Evolutionary conservation across 2,797 vertebrate species (phyloP), one percentile per base, ranked within the genome.

Genomic region (Leptodactylus fallax): DNA sequence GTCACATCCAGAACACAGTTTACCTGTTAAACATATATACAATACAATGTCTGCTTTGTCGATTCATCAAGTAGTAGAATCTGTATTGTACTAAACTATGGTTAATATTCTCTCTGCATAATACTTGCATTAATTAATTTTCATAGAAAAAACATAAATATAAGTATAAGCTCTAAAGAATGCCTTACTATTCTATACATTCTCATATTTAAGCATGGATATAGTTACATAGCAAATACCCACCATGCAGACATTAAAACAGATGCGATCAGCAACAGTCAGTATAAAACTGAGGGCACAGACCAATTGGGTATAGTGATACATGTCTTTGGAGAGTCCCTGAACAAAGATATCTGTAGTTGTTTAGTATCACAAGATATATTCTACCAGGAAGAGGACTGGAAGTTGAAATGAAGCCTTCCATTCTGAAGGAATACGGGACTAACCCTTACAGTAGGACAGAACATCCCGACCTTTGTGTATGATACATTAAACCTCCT

Each of bases 251-350:
- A 80, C 27, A 58, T 58, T 36, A 16, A 79, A 36, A 19, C 36
- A 61, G 56, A 63, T 45, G 21, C 36, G 79, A 63, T 63, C 36
- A 65, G 1, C 11, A 14, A 10, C 3, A 6, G 79, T 21, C 27
- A 65, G 1, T 23, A 47, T 63, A n/a, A 61, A 49, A 13, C 79
- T 49, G 58, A 49, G 79, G 56, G 27, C 23, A 61, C 63, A 12
- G 19, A 19, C 4, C 61, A 49, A 36, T 17, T 55, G 60, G 21
- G 63, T n/a, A 49, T 23, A 6, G 11, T 19, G 79, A 83, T 71
- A 47, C 17, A 58, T 79, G 79, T 65, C 72, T 63, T 16, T 49
- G 87, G 81, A 87, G n/a, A 87, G 87, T 83, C 87, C 87, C 87
- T 4, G 3, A 25, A 16, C 61, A 58, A 69, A 49, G 51, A 83